Evolutionary conservation across 1,140 invertebrate species (phyloP), one percentile per base, ranked within the genome.

Genomic region (Bemisia tabaci): DNA sequence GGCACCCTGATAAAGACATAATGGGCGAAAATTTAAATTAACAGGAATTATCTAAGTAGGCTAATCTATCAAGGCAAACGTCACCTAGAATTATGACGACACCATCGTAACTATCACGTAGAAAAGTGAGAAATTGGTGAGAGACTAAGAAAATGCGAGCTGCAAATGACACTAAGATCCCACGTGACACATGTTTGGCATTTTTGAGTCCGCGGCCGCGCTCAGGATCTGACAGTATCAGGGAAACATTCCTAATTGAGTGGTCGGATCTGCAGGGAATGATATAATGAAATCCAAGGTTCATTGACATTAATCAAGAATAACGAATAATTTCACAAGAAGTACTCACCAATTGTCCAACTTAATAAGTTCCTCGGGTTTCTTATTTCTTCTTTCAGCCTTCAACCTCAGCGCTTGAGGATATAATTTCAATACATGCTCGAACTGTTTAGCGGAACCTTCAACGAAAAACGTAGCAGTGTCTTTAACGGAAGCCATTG

Each of bases 361-460:
- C 80, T 92, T 93, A 78, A 94, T 89, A 71, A 94, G 84, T 80
- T 95, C 92, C 78, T 94, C 91, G 62, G 91, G 90, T 80, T 91
- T 94, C 82, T 94, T 94, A 73, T 83, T 87, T 77, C 90, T 91
- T 75, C 83, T 84, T 79, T 92, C 88, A 64, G 92, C 91, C 80
- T 94, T 94, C 70, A 93, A 79, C 77, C 85, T 84, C 61, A 95
- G 81, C 68, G 90, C 92, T 80, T 92, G 85, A 69, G 91, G 89
- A 79, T 94, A 94, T 73, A 94, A 81, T 80, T 90, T 89, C 72
- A 91, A 83, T 73, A 93, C 90, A 80, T 89, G 87, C 76, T 91
- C 87, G 80, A 92, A 94, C 78, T 93, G 90, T 79, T 82, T 83
- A 72, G 87, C 84, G 77, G 88, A 90, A 74, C 90, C 92, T 81